Evolutionary conservation across 2,888 invertebrate species (phyloP), one percentile per base, ranked within the genome.

Genomic region (Drosophila tanythrix): DNA sequence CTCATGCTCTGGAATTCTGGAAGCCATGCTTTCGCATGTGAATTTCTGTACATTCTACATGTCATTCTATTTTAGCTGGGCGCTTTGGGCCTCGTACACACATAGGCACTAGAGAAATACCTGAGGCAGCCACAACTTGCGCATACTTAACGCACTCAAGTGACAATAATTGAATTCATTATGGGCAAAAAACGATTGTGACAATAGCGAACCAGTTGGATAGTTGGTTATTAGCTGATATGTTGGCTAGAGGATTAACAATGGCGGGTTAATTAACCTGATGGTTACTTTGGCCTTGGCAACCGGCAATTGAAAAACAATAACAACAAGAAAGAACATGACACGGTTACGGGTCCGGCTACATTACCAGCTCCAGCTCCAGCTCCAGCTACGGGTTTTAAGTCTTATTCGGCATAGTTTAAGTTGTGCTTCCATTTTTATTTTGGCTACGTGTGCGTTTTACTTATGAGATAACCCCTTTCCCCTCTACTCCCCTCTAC

Each of bases 91-190:
- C 35, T n/a, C 2, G 21, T 27, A 62, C 8, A 65, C 35, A 48
- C 13, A 27, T 35, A 13, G 55, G 4, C 25, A 46, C 15, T 18
- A 36, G 25, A 55, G 3, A 73, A 40, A 64, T 59, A 67, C 48
- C 77, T 64, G 48, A 65, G 58, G 29, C 38, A 63, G 69, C 69
- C 79, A 79, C 79, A 79, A 82, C 56, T 82, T 74, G 82, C 91
- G 91, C 90, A 87, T 91, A 90, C 90, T 90, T 91, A 87, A 90
- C 84, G 86, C 87, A 90, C 65, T 84, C 81, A 70, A 81, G 84
- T 88, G 90, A 86, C 86, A 90, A 86, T 90, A 90, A 86, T 89
- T 89, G 89, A 89, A 86, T 90, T 86, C 88, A 88, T 90, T 90
- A 90, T 85, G 79, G 79, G 73, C 73, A 68, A 76, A 76, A 76